Base-by-base conservation (phyloP, 2,888 invertebrate genomes). In the Luperina nickerlii region DNA sequence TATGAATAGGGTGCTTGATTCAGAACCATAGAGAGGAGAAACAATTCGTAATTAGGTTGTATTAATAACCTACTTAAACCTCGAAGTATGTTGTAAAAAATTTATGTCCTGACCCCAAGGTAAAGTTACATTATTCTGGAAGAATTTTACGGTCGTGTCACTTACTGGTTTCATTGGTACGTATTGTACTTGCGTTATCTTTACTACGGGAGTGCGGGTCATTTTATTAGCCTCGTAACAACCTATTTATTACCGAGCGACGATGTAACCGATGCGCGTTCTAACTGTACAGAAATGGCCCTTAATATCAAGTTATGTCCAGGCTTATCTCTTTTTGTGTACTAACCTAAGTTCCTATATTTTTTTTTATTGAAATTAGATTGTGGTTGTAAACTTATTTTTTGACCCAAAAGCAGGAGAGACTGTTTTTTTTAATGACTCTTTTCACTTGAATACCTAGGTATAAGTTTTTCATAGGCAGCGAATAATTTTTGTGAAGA, bases 221-320 rank as follows among this genome's bases (percentile, higher is more conserved):
- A 92, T 90, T 92, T 93, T 93, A 94, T 93, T 92, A 90, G 66
- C 85, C 85, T 90, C 88, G 76, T 90, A 89, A 89, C 89, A 89
- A 86, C 74, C 80, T 89, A 91, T 92, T 91, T 92, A 92, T 89
- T 89, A 84, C 79, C 79, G n/a, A n/a, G n/a, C n/a, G 82, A 82
- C 87, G 82, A 81, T 86, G 82, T 85, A 84, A 90, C 87, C 88
- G 89, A 90, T 81, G 80, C 90, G 74, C n/a, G 67, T 42, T 48
- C 45, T 57, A 73, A 74, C 38, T 45, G 45, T 77, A 60, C 20
- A 74, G n/a, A 68, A 74, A 27, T 66, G 73, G 62, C 54, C 85
- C 86, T 89, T 86, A 84, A 88, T 74, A 80, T 78, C 69, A 80
- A 83, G 78, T 89, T 84, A 84, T 80, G 63, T 54, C 20, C 72